Evolutionary conservation across 2,113 vertebrate species (phyloP).

Genomic region (Apteryx owenii): DNA sequence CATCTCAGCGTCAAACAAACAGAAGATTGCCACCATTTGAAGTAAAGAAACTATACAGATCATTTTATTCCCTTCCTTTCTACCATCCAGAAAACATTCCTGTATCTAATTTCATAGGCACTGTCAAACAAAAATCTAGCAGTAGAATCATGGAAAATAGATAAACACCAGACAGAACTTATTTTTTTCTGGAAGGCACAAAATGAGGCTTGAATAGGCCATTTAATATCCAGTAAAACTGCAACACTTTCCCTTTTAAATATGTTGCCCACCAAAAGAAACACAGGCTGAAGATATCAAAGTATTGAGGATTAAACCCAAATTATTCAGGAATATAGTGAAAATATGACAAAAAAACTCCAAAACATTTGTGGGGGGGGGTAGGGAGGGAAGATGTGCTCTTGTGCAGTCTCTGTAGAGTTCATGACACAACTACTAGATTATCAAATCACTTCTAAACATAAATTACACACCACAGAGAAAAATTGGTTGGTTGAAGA

Average conservation of each 20-base stretch:
- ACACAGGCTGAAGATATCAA: not conserved
- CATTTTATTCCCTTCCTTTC: not conserved
- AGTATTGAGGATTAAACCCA: not conserved
- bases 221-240: not conserved
- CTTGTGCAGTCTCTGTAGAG: not conserved
- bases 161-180: not conserved
- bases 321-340: not conserved
- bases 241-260: not conserved
- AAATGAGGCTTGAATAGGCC: not conserved
- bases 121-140: not conserved
- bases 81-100: not conserved
- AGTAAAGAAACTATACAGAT: not conserved
- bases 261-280: not conserved
- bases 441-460: not conserved
- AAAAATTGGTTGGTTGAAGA: not conserved
- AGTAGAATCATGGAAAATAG: not conserved
- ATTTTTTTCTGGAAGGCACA: not conserved
- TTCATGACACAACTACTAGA: too few relatives aligned
- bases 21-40: not conserved
- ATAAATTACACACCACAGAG: not conserved
- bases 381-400: too few relatives aligned
- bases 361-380: not conserved
- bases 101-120: not conserved
- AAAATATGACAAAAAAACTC: not conserved
- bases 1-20: not conserved